Evolutionary conservation across 2,113 vertebrate species (phyloP).

Genomic region (Nibea coibor): DNA sequence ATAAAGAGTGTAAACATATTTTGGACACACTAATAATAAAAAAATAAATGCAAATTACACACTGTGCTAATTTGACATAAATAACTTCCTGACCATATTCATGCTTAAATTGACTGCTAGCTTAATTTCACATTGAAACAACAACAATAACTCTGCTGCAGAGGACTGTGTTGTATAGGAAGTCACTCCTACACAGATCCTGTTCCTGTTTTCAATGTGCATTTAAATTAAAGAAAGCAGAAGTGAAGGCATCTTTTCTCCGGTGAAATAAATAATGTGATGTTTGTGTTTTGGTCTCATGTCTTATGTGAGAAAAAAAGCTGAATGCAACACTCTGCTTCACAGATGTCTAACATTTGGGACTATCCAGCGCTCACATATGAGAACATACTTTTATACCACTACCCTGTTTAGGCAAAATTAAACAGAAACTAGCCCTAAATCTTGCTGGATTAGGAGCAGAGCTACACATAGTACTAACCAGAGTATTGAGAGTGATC

Average conservation of each 20-base stretch:
- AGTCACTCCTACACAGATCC: not conserved
- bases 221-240: not conserved
- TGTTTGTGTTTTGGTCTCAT: not conserved
- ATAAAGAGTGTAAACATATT: not conserved
- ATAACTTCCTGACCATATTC: not conserved
- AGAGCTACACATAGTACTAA: not conserved
- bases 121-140: not conserved
- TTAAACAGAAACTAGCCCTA: not conserved
- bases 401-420: not conserved
- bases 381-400: not conserved
- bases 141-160: not conserved
- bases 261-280: not conserved
- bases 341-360: not conserved
- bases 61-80: not conserved
- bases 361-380: not conserved
- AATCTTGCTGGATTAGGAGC: not conserved
- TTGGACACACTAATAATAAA: no score
- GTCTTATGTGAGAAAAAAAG: not conserved
- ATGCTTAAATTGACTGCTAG: not conserved
- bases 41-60: not conserved
- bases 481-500: no score
- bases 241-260: not conserved
- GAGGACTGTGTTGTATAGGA: not conserved
- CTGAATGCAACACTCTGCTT: not conserved
- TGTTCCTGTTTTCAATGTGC: not conserved